Conservation (phyloP, 2,888 invertebrate species). For the Anodontia alba region DNA sequence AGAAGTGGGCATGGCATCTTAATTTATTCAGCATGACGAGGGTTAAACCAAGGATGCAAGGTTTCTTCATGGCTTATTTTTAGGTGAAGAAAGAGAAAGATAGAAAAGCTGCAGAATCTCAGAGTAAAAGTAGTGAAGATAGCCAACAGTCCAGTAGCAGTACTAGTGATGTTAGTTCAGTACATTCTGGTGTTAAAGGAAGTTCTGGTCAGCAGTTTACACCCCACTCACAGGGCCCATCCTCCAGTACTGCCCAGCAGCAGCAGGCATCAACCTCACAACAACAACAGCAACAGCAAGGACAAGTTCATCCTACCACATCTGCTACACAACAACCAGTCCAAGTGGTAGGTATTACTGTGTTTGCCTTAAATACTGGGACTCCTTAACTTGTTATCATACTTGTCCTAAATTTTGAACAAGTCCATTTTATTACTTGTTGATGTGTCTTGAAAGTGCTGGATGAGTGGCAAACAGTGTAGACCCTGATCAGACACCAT, state of each 20-base stretch:
- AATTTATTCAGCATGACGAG: too few species aligned
- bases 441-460: too few species aligned
- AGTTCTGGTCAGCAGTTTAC: slow-evolving; percentile 20
- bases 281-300: slow-evolving; percentile 53
- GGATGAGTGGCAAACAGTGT: too few species aligned
- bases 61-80: too few species aligned
- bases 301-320: slow-evolving; percentile 30
- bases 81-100: slow-evolving; percentile 88
- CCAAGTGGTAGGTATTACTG: not conserved
- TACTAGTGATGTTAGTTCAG: slow-evolving; percentile 35
- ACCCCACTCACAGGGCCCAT: slow-evolving; percentile 9
- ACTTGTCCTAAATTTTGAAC: too few species aligned
- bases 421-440: too few species aligned
- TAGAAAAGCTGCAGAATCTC: slow-evolving; percentile 66
- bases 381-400: too few species aligned
- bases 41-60: too few species aligned
- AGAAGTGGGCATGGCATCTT: too few species aligned
- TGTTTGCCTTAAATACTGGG: too few species aligned
- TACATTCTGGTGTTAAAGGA: slow-evolving; percentile 7
- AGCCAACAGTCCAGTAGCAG: slow-evolving; percentile 56
- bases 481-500: too few species aligned
- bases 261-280: slow-evolving; percentile 32
- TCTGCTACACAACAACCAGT: not conserved
- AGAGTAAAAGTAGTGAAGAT: slow-evolving; percentile 36
- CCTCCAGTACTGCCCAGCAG: slow-evolving; percentile 65